phyloP scores from a whole-genome alignment of 2,797 vertebrate species.

The Chloroceryle inda region DNA sequence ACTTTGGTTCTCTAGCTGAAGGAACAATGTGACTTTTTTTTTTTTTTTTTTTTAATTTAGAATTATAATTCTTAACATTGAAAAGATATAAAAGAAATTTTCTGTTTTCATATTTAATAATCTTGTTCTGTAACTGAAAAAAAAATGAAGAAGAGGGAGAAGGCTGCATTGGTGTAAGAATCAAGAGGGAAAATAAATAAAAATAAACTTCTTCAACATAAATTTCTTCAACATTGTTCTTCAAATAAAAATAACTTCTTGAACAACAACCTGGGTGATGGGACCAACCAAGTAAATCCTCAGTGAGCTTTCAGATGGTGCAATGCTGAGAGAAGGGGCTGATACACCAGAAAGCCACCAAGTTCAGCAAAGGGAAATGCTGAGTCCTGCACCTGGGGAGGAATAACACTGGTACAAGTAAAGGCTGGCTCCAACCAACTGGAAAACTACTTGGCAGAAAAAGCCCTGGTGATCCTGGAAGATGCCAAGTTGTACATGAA shows the following conservation, averaged over 20 bases:
- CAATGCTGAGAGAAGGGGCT: neutral
- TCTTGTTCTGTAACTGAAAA: neutral
- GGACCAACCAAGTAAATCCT: neutral
- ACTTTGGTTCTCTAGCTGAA: neutral
- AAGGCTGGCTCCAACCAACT: neutral
- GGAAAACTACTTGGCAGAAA: neutral
- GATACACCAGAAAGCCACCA: neutral
- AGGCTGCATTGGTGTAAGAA: neutral
- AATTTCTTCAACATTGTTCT: no score
- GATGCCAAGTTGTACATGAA: neutral
- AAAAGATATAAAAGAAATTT: neutral
- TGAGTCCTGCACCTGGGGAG: neutral
- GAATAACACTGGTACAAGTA: neutral
- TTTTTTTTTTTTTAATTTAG: neutral
- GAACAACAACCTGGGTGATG: no score
- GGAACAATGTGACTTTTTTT: neutral
- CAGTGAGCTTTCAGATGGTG: neutral
- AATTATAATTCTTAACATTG: neutral
- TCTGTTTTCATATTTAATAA: neutral
- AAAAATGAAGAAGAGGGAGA: neutral
- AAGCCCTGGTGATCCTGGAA: neutral
- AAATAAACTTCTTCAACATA: no score
- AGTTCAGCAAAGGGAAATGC: neutral
- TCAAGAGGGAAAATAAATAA: neutral
- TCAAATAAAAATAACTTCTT: no score